A percentile compares a stretch with the other conserved stretches of the same genome.
phyloP scores from a whole-genome alignment of 2,888 invertebrate genomes.

The Itoplectis maculator region DNA sequence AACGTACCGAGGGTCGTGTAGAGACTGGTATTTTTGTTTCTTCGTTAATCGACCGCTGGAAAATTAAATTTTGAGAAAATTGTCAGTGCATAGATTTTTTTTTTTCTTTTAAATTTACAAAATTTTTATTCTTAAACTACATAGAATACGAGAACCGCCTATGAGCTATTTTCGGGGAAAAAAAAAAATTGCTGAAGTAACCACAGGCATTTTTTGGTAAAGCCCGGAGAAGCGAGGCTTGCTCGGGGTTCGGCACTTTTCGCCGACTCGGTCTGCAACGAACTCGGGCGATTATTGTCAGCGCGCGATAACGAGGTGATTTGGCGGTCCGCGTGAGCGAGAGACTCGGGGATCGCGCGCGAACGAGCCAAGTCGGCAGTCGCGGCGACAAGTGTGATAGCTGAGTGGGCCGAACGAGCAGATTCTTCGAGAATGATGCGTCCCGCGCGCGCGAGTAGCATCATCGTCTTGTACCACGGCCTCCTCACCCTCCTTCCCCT shows the following conservation, averaged over 20 bases:
- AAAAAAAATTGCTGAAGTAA: too few species aligned
- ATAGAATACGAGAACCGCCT: background rate
- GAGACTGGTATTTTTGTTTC: slow-evolving; percentile 7
- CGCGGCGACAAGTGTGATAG: slow-evolving; percentile 61
- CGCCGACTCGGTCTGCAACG: slow-evolving; percentile 37
- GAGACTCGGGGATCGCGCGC: slow-evolving; percentile 4
- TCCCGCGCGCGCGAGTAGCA: slow-evolving; percentile 16
- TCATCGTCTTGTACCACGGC: slow-evolving; percentile 32
- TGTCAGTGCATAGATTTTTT: too few species aligned
- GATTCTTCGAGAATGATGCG: slow-evolving; percentile 67
- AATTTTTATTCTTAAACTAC: background rate
- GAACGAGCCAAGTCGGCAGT: slow-evolving; percentile 8
- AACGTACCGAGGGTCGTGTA: background rate
- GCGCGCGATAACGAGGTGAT: slow-evolving; percentile 75
- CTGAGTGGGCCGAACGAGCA: slow-evolving; percentile 67
- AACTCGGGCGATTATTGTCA: slow-evolving; percentile 67
- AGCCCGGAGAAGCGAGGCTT: slow-evolving; percentile 10
- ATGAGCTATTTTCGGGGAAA: background rate
- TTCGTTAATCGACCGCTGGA: background rate
- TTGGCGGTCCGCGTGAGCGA: slow-evolving; percentile 67
- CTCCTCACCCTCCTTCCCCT: slow-evolving; percentile 21
- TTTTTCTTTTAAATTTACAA: too few species aligned
- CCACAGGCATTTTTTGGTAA: background rate
- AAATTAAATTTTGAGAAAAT: too few species aligned
- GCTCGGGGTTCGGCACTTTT: slow-evolving; percentile 35